Conservation (phyloP, 2,797 vertebrate species). For the Anabas testudineus region DNA sequence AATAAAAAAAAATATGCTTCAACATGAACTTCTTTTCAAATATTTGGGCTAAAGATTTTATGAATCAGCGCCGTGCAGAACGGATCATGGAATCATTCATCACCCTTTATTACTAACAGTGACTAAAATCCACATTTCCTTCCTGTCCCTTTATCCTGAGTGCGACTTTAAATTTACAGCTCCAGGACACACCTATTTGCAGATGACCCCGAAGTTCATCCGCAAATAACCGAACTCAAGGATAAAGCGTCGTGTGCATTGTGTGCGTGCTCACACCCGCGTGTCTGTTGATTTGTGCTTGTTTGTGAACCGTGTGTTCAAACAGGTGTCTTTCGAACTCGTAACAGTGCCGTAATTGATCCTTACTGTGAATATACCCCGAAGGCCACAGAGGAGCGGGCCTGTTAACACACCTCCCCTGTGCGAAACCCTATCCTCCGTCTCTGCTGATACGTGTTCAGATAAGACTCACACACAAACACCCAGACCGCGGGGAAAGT, state of each 20-base stretch:
- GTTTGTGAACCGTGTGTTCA: constrained; percentile 21
- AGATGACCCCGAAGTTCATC: constrained; percentile 12
- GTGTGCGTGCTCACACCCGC: not conserved
- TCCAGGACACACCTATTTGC: constrained; percentile 4
- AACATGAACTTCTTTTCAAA: no score
- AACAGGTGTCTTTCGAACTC: constrained; percentile 63
- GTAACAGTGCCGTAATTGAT: constrained; percentile 48
- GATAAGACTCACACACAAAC: constrained; percentile 52
- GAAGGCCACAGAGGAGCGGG: constrained; percentile 51
- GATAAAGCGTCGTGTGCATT: not conserved
- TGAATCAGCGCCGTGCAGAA: no score
- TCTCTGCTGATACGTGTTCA: constrained; percentile 59
- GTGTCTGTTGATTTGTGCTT: constrained; percentile 14
- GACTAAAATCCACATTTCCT: not conserved
- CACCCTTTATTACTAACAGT: not conserved
- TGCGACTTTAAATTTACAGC: constrained; percentile 8
- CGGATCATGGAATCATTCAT: no score
- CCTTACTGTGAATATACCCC: constrained; percentile 45
- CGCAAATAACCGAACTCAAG: constrained; percentile 25
- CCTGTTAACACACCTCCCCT: constrained; percentile 56
- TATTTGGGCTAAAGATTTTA: not conserved
- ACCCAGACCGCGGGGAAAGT: constrained; percentile 48
- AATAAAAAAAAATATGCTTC: no score
- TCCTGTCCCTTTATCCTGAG: not conserved
- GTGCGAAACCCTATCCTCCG: constrained; percentile 57